Evolutionary conservation across 2,888 invertebrate genomes (phyloP).

Genomic region (Sericinus montela): DNA sequence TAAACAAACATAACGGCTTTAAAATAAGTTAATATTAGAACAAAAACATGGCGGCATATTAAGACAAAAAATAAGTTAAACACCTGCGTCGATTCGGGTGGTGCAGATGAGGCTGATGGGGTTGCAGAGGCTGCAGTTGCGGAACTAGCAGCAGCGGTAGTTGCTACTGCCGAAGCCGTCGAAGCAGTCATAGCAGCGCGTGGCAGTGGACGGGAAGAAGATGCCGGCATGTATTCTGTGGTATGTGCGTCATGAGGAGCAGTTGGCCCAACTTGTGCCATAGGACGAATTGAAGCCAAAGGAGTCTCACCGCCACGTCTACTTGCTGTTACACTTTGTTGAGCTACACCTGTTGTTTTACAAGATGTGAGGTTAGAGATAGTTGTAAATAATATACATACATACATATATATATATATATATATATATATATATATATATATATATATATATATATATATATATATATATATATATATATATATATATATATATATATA

Average conservation of each 20-base stretch:
- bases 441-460: too few species aligned
- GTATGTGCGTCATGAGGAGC: constrained; percentile 80
- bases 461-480: too few species aligned
- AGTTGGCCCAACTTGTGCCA: constrained; percentile 91
- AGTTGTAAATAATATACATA: too few species aligned
- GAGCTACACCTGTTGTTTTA: constrained; percentile 51
- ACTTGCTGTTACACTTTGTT: constrained; percentile 71
- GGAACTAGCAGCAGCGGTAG: constrained; percentile 52
- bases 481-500: too few species aligned
- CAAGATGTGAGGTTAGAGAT: too few species aligned
- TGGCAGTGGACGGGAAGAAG: constrained; percentile 82
- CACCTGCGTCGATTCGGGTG: constrained; percentile 67
- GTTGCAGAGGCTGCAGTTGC: constrained; percentile 81
- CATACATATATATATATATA: too few species aligned
- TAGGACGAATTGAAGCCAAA: constrained; percentile 94
- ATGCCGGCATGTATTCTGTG: constrained; percentile 92
- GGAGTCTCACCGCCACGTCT: constrained; percentile 89
- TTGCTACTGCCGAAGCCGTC: constrained; percentile 73
- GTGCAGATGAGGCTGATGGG: constrained; percentile 78
- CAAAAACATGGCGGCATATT: too few species aligned
- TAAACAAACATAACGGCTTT: too few species aligned
- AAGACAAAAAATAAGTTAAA: not conserved
- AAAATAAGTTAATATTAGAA: too few species aligned
- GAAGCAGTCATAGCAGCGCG: constrained; percentile 85
- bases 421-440: too few species aligned